phyloP scores from a whole-genome alignment of 1,140 invertebrate species.

The Berghia stephanieae region DNA sequence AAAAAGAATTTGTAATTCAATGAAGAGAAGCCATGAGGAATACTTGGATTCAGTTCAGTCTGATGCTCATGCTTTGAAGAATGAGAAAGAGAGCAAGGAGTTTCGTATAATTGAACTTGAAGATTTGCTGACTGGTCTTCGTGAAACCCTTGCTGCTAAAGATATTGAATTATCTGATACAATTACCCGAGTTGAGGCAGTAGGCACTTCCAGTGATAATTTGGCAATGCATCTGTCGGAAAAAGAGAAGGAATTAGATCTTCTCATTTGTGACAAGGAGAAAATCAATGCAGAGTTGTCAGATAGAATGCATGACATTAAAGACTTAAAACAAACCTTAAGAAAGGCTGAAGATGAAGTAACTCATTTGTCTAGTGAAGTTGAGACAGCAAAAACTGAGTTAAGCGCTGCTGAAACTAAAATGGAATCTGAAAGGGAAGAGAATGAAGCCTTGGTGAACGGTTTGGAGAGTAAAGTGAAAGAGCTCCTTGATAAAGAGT shows the following conservation, averaged over 20 bases:
- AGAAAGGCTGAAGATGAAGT: not conserved
- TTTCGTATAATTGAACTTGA: not conserved
- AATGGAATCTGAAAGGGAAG: too few relatives aligned
- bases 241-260: not conserved
- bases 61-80: not conserved
- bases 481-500: too few relatives aligned
- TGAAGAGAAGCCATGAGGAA: slow-evolving; percentile 8
- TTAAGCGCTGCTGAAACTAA: too few relatives aligned
- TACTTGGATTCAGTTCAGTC: not conserved
- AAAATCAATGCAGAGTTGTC: too few relatives aligned
- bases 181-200: not conserved
- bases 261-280: too few relatives aligned
- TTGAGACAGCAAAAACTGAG: too few relatives aligned
- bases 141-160: not conserved
- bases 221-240: not conserved
- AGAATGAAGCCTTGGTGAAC: too few relatives aligned
- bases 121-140: not conserved
- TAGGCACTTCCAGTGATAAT: not conserved
- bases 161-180: not conserved
- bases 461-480: too few relatives aligned
- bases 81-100: slow-evolving; percentile 22
- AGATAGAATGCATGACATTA: too few relatives aligned
- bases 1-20: slow-evolving; percentile 9
- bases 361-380: too few relatives aligned
- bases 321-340: not conserved